These are phyloP conservation scores for Tokudaia muenninki DNA, from an alignment of 2,797 vertebrate species.

Conservation along the genomic window DNA sequence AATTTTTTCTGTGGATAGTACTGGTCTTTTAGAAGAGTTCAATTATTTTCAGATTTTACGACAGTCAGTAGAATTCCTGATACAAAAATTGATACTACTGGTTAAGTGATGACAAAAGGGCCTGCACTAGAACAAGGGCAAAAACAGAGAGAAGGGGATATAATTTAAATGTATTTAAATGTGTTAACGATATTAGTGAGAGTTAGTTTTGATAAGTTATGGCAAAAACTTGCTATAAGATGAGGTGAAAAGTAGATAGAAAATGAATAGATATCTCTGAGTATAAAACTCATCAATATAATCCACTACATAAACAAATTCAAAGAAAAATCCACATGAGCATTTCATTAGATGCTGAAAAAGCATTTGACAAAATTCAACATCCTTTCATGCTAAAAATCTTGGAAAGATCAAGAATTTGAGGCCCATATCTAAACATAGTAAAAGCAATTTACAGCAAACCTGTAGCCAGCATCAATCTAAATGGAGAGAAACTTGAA, in stretches of 20 bases:
- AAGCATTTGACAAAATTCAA: too few relatives aligned
- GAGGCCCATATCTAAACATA: too few relatives aligned
- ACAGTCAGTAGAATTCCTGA: not conserved
- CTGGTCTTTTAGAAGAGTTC: not conserved
- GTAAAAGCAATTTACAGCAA: too few relatives aligned
- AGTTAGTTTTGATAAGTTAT: not conserved
- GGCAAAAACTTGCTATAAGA: not conserved
- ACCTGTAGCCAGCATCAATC: too few relatives aligned
- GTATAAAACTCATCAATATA: not conserved
- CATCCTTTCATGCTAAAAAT: too few relatives aligned
- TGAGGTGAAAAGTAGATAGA: not conserved
- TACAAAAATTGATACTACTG: not conserved
- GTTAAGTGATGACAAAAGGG: not conserved
- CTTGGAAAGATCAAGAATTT: too few relatives aligned
- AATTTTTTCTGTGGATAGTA: not conserved
- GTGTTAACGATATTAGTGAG: not conserved
- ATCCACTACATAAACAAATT: too few relatives aligned
- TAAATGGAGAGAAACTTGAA: too few relatives aligned
- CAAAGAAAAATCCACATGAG: too few relatives aligned
- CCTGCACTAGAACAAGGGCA: not conserved
- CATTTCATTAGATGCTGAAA: too few relatives aligned
- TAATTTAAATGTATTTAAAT: not conserved
- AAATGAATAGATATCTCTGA: not conserved
- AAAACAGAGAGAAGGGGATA: not conserved
- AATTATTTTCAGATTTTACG: conserved; percentile 8